These are phyloP conservation scores for Medauroidea extradentata DNA, from an alignment of 1,140 invertebrate genomes.

Conservation along the genomic window DNA sequence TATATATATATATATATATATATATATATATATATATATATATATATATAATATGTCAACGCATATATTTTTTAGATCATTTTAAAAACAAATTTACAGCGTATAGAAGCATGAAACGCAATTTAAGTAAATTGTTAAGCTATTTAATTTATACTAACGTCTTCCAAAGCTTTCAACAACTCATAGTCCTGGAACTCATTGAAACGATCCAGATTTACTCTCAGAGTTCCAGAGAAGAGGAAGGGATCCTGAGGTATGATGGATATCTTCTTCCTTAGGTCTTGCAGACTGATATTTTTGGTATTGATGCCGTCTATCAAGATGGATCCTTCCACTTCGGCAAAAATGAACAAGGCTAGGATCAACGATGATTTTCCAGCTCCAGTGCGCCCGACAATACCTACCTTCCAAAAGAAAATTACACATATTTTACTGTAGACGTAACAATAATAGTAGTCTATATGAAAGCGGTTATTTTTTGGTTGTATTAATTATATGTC, in stretches of 20 bases:
- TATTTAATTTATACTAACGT: slow-evolving; percentile 42
- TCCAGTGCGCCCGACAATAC: slow-evolving; percentile 83
- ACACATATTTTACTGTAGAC: too few species aligned
- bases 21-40: too few species aligned
- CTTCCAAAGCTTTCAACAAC: slow-evolving; percentile 55
- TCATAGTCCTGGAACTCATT: slow-evolving; percentile 54
- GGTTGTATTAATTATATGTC: too few species aligned
- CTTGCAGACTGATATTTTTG: slow-evolving; percentile 56
- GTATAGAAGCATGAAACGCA: too few species aligned
- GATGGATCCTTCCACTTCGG: slow-evolving; percentile 54
- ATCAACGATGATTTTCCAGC: slow-evolving; percentile 91
- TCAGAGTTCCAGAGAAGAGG: slow-evolving; percentile 69
- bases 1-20: too few species aligned
- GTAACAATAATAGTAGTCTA: too few species aligned
- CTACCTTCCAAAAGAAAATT: slow-evolving; percentile 60
- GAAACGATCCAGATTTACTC: slow-evolving; percentile 84
- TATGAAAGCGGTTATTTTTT: too few species aligned
- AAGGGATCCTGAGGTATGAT: slow-evolving; percentile 79
- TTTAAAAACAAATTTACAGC: too few species aligned
- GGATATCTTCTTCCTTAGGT: slow-evolving; percentile 69
- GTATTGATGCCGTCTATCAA: slow-evolving; percentile 66
- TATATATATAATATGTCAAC: too few species aligned
- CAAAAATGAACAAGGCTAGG: slow-evolving; percentile 72
- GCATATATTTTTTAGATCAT: too few species aligned
- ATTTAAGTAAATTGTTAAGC: too few species aligned